Base-by-base conservation (phyloP, 2,113 vertebrate species). In the Marmota flaviventris region DNA sequence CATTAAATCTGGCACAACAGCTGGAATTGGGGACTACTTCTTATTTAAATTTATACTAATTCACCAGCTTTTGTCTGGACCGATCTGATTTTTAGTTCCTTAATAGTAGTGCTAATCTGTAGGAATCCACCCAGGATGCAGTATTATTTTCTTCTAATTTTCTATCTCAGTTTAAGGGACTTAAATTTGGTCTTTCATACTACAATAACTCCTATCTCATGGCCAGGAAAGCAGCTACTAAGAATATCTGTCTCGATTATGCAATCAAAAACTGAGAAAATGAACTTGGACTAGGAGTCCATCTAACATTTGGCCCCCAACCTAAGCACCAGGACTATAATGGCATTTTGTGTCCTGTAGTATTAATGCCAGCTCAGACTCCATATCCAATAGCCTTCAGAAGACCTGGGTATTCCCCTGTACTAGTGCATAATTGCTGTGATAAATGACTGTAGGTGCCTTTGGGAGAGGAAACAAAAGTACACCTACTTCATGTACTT, bases 91-190 rank as follows among this genome's bases (percentile, higher is more conserved):
- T 77, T 82, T 67, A 82, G 53, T 10, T 82, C 24, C 16, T 88
- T 58, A 27, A 42, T 48, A 56, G 17, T 79, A 39, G 13, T 69
- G 51, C 34, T 89, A 22, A 42, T 61, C 25, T 93, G 39, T 93
- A 12, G 22, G 22, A 67, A 39, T 73, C 79, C 9, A 34, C 51
- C 25, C 34, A 58, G 24, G 65, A 78, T 63, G 11, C 29, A 53
- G 14, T 53, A 81, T 88, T 95, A 79, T 34, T 72, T 93, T 53
- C 82, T 53, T 65, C 53, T 78, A 37, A 67, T 78, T 70, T 79
- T 89, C 42, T 70, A 34, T 88, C 72, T 93, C 42, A 10, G 51
- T 94, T 84, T 88, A 85, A 45, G 45, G 18, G 8, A 5, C 17
- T 53, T 78, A 39, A 8, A 24, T 91, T 53, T 70, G n/a, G 45